Conservation (phyloP, 1,140 invertebrate species). For the Luehdorfia chinensis region DNA sequence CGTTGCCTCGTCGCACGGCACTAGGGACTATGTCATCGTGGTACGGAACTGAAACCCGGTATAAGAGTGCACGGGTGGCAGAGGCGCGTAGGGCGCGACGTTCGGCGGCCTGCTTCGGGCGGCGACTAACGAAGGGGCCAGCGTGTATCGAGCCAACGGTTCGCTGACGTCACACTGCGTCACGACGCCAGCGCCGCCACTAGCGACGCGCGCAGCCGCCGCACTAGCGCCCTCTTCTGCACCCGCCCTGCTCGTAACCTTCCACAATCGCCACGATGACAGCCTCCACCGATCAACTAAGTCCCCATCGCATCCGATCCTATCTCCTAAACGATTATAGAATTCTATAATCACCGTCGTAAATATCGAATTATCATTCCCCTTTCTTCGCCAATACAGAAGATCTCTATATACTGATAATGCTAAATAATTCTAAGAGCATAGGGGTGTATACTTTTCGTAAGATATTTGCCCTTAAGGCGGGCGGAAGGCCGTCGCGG, state of each 20-base stretch:
- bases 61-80: conserved; percentile 64
- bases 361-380: too few relatives aligned
- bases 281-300: conserved; percentile 44
- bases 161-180: conserved; percentile 77
- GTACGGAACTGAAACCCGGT: conserved; percentile 73
- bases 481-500: conserved; percentile 29
- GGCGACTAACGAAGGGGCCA: conserved; percentile 65
- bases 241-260: conserved; percentile 54
- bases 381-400: conserved; percentile 4
- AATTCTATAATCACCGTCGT: too few relatives aligned
- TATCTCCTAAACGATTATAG: conserved; percentile 10
- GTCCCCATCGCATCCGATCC: neutral
- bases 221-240: conserved; percentile 39
- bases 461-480: conserved; percentile 28
- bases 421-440: conserved; percentile 21
- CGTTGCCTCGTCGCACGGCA: conserved; percentile 68
- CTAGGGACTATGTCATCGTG: conserved; percentile 71
- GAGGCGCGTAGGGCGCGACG: conserved; percentile 65
- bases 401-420: too few relatives aligned
- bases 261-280: conserved; percentile 60
- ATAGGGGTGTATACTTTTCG: conserved; percentile 30
- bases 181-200: conserved; percentile 73
- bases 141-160: conserved; percentile 67
- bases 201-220: conserved; percentile 48
- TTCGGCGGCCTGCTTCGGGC: conserved; percentile 70